phyloP scores from a whole-genome alignment of 2,888 invertebrate species.

The Cataglyphis altisquamis region DNA sequence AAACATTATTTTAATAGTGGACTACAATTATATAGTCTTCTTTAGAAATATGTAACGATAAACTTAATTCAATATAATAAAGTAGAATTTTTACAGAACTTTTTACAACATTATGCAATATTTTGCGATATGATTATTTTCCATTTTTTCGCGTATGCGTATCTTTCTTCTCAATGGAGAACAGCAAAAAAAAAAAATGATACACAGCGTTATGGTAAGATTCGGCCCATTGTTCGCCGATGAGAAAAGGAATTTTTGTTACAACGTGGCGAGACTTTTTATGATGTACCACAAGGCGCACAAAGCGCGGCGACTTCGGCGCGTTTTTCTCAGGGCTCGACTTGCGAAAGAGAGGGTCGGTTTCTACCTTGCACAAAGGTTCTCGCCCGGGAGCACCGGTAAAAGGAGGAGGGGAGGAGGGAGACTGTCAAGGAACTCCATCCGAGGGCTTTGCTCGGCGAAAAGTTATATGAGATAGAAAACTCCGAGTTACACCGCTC shows the following conservation, averaged over 20 bases:
- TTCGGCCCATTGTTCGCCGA: conserved; percentile 53
- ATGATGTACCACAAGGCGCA: conserved; percentile 38
- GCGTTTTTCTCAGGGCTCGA: conserved; percentile 56
- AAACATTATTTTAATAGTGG: not conserved
- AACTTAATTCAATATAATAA: not conserved
- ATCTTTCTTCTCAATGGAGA: not conserved
- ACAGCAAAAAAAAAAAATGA: not conserved
- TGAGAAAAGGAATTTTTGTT: conserved; percentile 54
- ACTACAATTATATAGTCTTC: not conserved
- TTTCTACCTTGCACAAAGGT: conserved; percentile 63
- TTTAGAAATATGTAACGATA: not conserved
- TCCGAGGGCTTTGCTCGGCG: conserved; percentile 65
- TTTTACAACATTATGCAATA: not conserved
- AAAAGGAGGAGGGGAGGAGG: conserved; percentile 47
- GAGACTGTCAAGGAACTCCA: conserved; percentile 58
- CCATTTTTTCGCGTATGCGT: not conserved
- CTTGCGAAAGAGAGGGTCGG: conserved; percentile 36
- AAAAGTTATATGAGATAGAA: conserved; percentile 67
- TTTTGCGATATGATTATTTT: conserved; percentile 13
- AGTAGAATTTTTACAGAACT: not conserved
- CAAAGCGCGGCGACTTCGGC: conserved; percentile 42
- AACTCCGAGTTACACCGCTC: conserved; percentile 63
- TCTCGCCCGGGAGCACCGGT: conserved; percentile 53
- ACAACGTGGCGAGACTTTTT: conserved; percentile 17
- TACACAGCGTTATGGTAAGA: conserved; percentile 30